Percentiles rank a stretch among this genome's conserved stretches.
Conservation (phyloP, 2,797 vertebrate species). For the Peromyscus melanophrys region DNA sequence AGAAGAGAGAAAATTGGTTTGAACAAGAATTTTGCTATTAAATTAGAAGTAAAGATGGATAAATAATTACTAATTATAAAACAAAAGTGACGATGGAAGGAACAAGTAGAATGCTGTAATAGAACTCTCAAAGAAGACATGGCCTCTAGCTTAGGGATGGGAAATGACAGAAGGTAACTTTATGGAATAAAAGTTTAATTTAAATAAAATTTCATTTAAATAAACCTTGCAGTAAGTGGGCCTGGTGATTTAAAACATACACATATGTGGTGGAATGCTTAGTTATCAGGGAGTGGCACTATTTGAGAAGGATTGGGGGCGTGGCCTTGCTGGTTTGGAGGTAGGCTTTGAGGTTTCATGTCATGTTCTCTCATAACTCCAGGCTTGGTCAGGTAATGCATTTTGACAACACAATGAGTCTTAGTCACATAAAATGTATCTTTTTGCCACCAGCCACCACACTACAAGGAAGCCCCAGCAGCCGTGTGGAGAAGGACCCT, state of each 20-base stretch:
- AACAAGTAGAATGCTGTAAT: not conserved
- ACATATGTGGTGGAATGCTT: not conserved
- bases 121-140: slow-evolving; percentile 14
- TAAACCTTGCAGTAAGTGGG: not conserved
- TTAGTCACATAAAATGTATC: not conserved
- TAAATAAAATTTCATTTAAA: slow-evolving; percentile 2
- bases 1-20: slow-evolving; percentile 17
- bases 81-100: not conserved
- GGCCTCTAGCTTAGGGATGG: not conserved
- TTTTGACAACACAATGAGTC: not conserved
- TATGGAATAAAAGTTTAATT: too few species aligned
- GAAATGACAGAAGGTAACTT: not conserved
- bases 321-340: not conserved
- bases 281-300: not conserved
- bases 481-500: not conserved
- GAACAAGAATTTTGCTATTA: slow-evolving; percentile 50
- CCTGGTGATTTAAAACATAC: slow-evolving; percentile 4
- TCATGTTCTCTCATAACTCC: not conserved
- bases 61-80: slow-evolving; percentile 35
- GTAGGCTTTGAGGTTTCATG: not conserved
- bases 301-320: not conserved
- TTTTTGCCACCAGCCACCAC: not conserved
- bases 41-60: slow-evolving; percentile 20
- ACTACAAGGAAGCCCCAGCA: not conserved
- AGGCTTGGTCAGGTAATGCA: not conserved